These are phyloP conservation scores for Trisateles emortualis DNA, from an alignment of 2,888 invertebrate species.

Conservation along the genomic window DNA sequence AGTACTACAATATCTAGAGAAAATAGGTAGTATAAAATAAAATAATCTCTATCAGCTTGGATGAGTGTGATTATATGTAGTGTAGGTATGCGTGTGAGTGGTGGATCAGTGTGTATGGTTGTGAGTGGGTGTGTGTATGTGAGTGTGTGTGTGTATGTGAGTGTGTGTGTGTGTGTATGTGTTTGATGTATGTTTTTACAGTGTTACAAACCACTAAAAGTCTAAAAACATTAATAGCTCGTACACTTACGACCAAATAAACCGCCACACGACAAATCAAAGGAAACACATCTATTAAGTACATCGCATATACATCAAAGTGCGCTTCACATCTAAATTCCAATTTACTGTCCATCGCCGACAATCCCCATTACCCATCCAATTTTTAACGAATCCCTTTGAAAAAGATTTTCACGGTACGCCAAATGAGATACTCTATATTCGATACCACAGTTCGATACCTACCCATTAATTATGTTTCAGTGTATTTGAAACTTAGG, in stretches of 20 bases:
- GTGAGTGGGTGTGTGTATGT: too few species aligned
- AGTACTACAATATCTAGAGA: too few species aligned
- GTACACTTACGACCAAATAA: not conserved
- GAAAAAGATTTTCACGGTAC: not conserved
- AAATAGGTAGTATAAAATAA: too few species aligned
- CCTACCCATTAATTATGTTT: constrained; percentile 8
- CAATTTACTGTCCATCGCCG: not conserved
- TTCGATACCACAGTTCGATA: not conserved
- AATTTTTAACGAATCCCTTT: constrained; percentile 1
- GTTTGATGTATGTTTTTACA: too few species aligned
- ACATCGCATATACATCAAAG: not conserved
- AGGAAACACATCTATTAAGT: not conserved
- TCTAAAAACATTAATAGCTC: not conserved
- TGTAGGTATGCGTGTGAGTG: too few species aligned
- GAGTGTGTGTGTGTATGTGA: too few species aligned
- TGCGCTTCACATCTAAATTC: not conserved
- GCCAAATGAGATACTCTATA: constrained; percentile 3
- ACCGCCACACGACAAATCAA: constrained; percentile 1
- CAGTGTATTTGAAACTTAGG: not conserved
- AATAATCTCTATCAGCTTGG: too few species aligned
- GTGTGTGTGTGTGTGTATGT: too few species aligned
- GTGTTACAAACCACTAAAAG: not conserved
- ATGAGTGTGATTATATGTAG: too few species aligned
- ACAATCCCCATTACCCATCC: not conserved
- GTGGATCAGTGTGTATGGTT: too few species aligned